A percentile compares a stretch with the other conserved stretches of the same genome.
phyloP scores from a whole-genome alignment of 2,888 invertebrate genomes.

The Mystacides longicornis region DNA sequence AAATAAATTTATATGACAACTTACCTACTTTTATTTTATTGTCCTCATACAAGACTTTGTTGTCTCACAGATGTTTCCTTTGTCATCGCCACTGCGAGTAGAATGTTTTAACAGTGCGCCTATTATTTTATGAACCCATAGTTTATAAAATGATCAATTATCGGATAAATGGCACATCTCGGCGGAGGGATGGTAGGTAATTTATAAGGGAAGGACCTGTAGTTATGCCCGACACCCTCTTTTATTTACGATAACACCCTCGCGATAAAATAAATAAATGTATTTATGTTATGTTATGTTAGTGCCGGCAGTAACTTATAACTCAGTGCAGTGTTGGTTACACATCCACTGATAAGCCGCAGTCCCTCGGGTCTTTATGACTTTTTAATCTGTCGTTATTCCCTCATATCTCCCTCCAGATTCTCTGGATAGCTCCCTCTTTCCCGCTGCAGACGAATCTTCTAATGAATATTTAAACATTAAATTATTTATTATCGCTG shows the following conservation, averaged over 20 bases:
- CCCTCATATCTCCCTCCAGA: background rate
- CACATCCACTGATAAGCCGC: background rate
- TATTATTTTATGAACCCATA: background rate
- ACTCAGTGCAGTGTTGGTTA: background rate
- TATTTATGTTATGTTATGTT: slow-evolving; percentile 2
- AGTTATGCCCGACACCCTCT: background rate
- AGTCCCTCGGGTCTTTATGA: slow-evolving; percentile 2
- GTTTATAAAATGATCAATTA: slow-evolving; percentile 14
- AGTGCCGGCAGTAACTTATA: background rate
- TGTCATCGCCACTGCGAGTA: too few relatives aligned
- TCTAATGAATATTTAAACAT: background rate
- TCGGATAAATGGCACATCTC: slow-evolving; percentile 17
- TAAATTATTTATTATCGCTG: background rate
- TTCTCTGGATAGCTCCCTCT: background rate
- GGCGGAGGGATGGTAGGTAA: background rate
- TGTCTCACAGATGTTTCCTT: too few relatives aligned
- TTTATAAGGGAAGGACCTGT: background rate
- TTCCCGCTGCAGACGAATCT: background rate
- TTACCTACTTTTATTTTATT: too few relatives aligned
- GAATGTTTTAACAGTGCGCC: slow-evolving; percentile 9
- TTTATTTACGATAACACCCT: slow-evolving; percentile 1
- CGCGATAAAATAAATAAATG: slow-evolving; percentile 1
- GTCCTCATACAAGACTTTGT: too few relatives aligned
- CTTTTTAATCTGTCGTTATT: background rate
- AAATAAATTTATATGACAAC: too few relatives aligned